Conservation (phyloP, 2,797 vertebrate genomes). For the Galagoides demidoff region DNA sequence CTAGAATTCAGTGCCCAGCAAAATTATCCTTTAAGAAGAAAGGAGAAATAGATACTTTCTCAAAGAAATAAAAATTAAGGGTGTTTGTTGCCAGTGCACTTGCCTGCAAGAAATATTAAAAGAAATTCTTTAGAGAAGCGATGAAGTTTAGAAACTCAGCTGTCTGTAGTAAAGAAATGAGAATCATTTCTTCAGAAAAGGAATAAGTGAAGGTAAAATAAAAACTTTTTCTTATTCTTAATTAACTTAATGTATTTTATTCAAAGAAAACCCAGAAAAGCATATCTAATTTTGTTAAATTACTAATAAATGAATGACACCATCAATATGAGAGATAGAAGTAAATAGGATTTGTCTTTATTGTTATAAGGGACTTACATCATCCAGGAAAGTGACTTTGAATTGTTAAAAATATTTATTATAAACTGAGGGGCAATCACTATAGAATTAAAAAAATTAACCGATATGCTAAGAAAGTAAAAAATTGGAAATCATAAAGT, state of each 20-base stretch:
- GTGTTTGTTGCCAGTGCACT: neutral
- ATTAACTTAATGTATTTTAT: neutral
- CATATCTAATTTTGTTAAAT: neutral
- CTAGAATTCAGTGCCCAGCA: neutral
- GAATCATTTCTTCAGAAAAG: neutral
- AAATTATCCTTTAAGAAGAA: neutral
- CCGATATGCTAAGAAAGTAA: neutral
- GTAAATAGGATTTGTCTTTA: neutral
- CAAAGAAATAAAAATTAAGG: neutral
- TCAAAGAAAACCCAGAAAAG: neutral
- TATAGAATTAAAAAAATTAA: neutral
- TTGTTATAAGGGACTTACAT: neutral
- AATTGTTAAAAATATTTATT: neutral
- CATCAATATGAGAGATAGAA: neutral
- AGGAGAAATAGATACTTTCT: neutral
- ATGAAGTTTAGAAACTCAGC: neutral
- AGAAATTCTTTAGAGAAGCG: neutral
- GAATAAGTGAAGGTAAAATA: neutral
- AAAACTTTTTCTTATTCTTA: neutral
- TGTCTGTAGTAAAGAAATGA: neutral
- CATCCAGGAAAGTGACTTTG: neutral
- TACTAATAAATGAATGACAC: neutral
- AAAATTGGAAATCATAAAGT: neutral
- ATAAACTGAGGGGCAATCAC: neutral
- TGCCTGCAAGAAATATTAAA: neutral